These are phyloP conservation scores for Erannis defoliaria DNA, from an alignment of 2,888 invertebrate genomes.

Conservation along the genomic window DNA sequence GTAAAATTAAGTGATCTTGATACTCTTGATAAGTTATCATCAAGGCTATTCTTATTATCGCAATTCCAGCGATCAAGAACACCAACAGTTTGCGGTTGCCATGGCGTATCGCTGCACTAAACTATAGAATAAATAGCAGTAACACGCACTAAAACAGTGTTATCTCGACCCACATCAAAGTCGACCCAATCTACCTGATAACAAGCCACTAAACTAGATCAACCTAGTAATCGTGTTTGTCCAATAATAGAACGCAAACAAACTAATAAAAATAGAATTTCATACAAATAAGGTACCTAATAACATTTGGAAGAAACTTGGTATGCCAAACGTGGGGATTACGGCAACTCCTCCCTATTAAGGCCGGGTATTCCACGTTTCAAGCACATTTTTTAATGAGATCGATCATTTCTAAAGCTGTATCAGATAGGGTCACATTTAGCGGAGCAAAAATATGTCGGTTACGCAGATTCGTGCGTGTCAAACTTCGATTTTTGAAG, in stretches of 20 bases:
- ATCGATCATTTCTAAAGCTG: not conserved
- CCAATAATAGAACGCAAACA: slow-evolving; percentile 12
- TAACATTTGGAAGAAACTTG: not conserved
- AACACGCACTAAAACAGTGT: slow-evolving; percentile 11
- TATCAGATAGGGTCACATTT: too few species aligned
- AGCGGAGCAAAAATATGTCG: too few species aligned
- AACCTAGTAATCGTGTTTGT: not conserved
- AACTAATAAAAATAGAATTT: not conserved
- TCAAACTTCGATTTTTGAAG: too few species aligned
- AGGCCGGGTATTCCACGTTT: too few species aligned
- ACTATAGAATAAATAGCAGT: not conserved
- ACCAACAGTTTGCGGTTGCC: slow-evolving; percentile 29
- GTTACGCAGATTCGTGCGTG: too few species aligned
- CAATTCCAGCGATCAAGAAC: slow-evolving; percentile 17
- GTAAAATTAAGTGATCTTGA: slow-evolving; percentile 12
- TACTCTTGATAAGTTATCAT: slow-evolving; percentile 15
- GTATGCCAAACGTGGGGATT: too few species aligned
- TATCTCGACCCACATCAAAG: slow-evolving; percentile 34
- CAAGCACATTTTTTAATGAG: too few species aligned
- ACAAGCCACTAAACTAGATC: slow-evolving; percentile 14
- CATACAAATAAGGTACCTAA: not conserved
- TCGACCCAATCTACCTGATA: slow-evolving; percentile 33
- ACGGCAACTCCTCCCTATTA: too few species aligned
- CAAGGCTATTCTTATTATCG: slow-evolving; percentile 19
- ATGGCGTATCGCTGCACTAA: slow-evolving; percentile 27